Percentiles rank a stretch among this genome's conserved stretches.
Conservation (phyloP, 2,113 vertebrate species). For the Eurystomus gularis region DNA sequence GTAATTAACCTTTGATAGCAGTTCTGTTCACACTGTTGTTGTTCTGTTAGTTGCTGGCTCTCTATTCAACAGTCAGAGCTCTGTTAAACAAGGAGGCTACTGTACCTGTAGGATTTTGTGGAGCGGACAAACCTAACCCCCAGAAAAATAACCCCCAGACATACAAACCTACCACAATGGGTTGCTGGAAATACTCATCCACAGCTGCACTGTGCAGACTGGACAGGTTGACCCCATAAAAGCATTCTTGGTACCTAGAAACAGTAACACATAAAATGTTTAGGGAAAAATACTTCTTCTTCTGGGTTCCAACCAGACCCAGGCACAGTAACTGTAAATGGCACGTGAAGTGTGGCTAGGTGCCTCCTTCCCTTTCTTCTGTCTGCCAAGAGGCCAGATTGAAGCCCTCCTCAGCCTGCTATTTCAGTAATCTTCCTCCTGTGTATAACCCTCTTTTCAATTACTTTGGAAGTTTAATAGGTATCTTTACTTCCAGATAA, state of each 20-base stretch:
- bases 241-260: constrained; percentile 79
- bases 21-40: neutral
- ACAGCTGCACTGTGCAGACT: constrained; percentile 70
- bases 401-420: neutral
- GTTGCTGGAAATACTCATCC: constrained; percentile 80
- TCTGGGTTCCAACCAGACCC: neutral
- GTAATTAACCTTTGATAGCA: neutral
- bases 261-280: neutral
- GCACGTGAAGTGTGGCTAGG: neutral
- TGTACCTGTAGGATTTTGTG: neutral
- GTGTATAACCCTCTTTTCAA: neutral
- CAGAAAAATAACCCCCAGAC: neutral
- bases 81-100: neutral
- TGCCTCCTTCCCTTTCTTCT: neutral
- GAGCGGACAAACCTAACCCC: neutral
- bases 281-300: neutral
- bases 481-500: neutral
- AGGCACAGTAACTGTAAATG: neutral
- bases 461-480: neutral
- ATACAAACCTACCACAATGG: constrained; percentile 70
- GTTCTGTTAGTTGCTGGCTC: neutral
- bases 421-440: neutral
- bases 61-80: neutral
- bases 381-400: neutral
- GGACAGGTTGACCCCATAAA: constrained; percentile 79